These are phyloP conservation scores for Rhingia rostrata DNA, from an alignment of 2,888 invertebrate genomes.

Conservation along the genomic window DNA sequence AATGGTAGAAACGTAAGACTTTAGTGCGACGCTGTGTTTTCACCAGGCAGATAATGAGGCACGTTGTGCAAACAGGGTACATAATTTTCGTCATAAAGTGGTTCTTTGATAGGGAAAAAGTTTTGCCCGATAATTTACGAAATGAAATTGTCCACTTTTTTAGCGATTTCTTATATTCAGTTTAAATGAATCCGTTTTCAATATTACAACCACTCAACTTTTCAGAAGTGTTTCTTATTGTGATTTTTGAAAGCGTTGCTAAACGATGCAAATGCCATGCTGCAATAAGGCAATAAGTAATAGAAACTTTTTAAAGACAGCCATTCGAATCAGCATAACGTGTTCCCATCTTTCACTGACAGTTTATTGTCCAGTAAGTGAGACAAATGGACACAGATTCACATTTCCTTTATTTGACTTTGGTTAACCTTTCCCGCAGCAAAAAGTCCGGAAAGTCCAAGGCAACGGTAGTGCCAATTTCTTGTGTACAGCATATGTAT, in stretches of 20 bases:
- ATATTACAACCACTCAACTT: not conserved
- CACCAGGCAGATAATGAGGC: too few relatives aligned
- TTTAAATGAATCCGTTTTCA: not conserved
- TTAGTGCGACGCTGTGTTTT: too few relatives aligned
- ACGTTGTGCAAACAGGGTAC: too few relatives aligned
- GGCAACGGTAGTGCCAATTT: constrained; percentile 1
- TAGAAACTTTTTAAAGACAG: constrained; percentile 2
- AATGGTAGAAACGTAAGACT: too few relatives aligned
- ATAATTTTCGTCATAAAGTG: too few relatives aligned
- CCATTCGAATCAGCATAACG: constrained; percentile 7
- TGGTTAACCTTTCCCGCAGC: constrained; percentile 53
- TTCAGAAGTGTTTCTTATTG: constrained; percentile 24
- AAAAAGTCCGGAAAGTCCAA: constrained; percentile 20
- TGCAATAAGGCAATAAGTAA: not conserved
- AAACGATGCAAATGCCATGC: constrained; percentile 28
- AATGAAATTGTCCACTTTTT: not conserved
- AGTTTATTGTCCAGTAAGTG: constrained; percentile 62
- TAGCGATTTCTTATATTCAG: constrained; percentile 4
- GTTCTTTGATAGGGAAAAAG: constrained; percentile 4
- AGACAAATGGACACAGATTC: constrained; percentile 60
- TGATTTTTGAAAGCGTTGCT: constrained; percentile 29
- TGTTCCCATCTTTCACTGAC: constrained; percentile 31
- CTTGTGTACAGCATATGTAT: constrained; percentile 35
- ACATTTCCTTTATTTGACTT: constrained; percentile 60
- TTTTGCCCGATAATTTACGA: constrained; percentile 51